Conservation (phyloP, 2,797 vertebrate genomes). For the Cyprinodon diabolis region DNA sequence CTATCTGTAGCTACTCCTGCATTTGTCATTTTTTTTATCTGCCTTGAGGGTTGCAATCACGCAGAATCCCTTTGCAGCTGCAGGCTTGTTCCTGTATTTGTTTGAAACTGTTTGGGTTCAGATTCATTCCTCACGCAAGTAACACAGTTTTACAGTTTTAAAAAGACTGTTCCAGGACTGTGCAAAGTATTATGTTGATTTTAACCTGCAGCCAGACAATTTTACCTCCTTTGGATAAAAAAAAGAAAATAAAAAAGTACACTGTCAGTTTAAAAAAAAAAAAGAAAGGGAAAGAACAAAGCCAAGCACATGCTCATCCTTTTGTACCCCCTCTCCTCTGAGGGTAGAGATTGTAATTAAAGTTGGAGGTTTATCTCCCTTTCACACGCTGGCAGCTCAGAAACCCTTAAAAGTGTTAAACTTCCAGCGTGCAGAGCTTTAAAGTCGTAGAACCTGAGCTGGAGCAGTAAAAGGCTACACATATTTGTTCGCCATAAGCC, state of each 20-base stretch:
- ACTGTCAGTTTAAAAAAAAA: slow-evolving; percentile 53
- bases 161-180: slow-evolving; percentile 23
- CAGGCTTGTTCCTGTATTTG: slow-evolving; percentile 35
- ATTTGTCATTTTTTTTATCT: slow-evolving; percentile 26
- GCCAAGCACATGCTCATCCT: slow-evolving; percentile 60
- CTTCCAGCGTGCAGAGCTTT: slow-evolving; percentile 55
- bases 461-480: slow-evolving; percentile 61
- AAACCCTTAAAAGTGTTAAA: slow-evolving; percentile 84
- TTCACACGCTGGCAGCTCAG: slow-evolving; percentile 82
- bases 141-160: slow-evolving; percentile 17
- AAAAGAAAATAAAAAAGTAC: slow-evolving; percentile 24
- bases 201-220: slow-evolving; percentile 36
- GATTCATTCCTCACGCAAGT: slow-evolving; percentile 8
- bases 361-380: slow-evolving; percentile 87
- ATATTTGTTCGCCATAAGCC: slow-evolving; percentile 72
- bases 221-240: slow-evolving; percentile 23
- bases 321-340: slow-evolving; percentile 80
- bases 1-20: slow-evolving; percentile 30
- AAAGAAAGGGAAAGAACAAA: slow-evolving; percentile 42
- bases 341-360: slow-evolving; percentile 80
- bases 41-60: slow-evolving; percentile 39
- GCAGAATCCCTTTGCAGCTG: slow-evolving; percentile 43
- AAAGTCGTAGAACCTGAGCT: slow-evolving; percentile 66
- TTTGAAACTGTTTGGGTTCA: slow-evolving; percentile 39
- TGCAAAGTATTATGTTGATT: slow-evolving; percentile 34